These are phyloP conservation scores for Drosophila neocordata DNA, from an alignment of 1,140 invertebrate species.

Conservation along the genomic window DNA sequence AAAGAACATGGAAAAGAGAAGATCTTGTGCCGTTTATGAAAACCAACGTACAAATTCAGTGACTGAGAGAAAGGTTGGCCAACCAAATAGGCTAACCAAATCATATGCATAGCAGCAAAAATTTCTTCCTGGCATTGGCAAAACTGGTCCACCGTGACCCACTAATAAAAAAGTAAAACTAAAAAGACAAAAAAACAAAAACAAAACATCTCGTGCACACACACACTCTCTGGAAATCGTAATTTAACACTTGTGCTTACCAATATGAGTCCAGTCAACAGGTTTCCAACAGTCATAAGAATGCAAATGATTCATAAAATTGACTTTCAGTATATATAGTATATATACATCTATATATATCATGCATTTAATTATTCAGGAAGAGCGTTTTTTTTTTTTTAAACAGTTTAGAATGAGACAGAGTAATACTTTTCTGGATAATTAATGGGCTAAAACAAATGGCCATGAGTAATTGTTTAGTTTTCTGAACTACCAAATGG, in stretches of 20 bases:
- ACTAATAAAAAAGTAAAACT: conserved; percentile 41
- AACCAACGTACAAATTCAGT: conserved; percentile 23
- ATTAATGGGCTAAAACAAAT: neutral
- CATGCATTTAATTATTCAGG: neutral
- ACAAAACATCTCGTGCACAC: conserved; percentile 10
- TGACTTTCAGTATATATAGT: neutral
- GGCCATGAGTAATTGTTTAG: neutral
- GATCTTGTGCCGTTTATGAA: conserved; percentile 39
- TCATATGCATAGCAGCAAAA: conserved; percentile 58
- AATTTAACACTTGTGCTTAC: conserved; percentile 38
- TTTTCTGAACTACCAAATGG: neutral
- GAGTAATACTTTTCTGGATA: too few relatives aligned
- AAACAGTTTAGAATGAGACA: neutral
- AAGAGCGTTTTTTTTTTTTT: neutral
- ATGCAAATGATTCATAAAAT: neutral
- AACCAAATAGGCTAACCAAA: conserved; percentile 20
- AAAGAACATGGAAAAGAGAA: conserved; percentile 1
- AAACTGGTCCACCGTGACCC: conserved; percentile 75
- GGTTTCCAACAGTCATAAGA: neutral
- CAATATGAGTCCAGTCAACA: neutral
- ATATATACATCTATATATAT: neutral
- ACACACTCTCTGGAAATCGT: conserved; percentile 7
- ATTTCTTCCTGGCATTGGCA: conserved; percentile 66
- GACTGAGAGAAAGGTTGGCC: conserved; percentile 28
- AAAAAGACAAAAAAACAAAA: conserved; percentile 13